Conservation (phyloP, 2,888 invertebrate species). For the Andrena haemorrhoa region DNA sequence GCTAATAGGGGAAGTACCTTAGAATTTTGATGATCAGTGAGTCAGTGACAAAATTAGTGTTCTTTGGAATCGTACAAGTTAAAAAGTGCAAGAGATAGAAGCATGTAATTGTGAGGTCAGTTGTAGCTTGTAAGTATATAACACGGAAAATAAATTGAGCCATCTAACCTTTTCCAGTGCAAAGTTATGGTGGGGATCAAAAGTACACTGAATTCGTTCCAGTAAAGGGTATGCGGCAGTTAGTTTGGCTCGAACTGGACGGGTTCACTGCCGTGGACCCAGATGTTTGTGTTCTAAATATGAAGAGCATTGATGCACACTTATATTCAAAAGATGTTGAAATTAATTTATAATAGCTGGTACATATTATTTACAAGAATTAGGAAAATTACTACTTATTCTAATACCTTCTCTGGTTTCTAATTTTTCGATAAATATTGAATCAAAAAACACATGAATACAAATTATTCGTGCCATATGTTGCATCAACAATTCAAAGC, state of each 20-base stretch:
- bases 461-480: background rate
- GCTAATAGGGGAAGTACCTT: too few species aligned
- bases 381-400: too few species aligned
- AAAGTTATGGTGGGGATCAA: background rate
- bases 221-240: background rate
- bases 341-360: too few species aligned
- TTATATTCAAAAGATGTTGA: too few species aligned
- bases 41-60: background rate
- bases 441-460: too few species aligned
- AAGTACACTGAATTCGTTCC: background rate
- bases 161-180: slow-evolving; percentile 3
- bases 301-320: too few species aligned
- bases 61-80: background rate
- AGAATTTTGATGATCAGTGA: background rate
- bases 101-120: background rate
- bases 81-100: background rate
- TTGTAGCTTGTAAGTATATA: background rate
- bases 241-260: too few species aligned
- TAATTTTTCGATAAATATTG: too few species aligned
- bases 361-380: too few species aligned
- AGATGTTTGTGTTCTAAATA: too few species aligned
- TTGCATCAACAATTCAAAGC: background rate
- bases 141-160: background rate
- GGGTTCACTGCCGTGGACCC: too few species aligned
- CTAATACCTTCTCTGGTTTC: too few species aligned